A percentile compares a stretch with the other conserved stretches of the same genome.
These are phyloP conservation scores for Hipparchia semele DNA, from an alignment of 2,888 invertebrate species.

Conservation along the genomic window DNA sequence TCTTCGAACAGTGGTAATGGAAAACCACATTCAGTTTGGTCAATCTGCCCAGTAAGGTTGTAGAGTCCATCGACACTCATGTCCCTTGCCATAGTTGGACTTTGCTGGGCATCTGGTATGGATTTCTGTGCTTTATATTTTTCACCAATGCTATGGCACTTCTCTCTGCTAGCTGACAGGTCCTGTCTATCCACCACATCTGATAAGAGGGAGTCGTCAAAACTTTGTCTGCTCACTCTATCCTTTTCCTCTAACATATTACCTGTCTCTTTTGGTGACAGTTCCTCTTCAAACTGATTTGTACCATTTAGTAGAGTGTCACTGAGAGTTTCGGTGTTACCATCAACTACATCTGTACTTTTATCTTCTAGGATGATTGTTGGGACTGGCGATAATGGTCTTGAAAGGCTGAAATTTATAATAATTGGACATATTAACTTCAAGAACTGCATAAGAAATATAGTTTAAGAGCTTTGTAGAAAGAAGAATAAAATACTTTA, in stretches of 20 bases:
- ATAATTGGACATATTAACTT: neutral
- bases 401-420: conserved; percentile 61
- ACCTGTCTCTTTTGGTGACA: conserved; percentile 71
- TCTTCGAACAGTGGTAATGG: conserved; percentile 94
- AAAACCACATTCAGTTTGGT: conserved; percentile 91
- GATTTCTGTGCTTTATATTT: conserved; percentile 73
- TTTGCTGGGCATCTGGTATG: conserved; percentile 70
- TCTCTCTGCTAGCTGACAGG: conserved; percentile 65
- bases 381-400: conserved; percentile 70
- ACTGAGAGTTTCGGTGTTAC: conserved; percentile 51
- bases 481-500: neutral
- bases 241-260: conserved; percentile 75
- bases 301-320: conserved; percentile 62
- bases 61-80: conserved; percentile 85
- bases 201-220: conserved; percentile 66
- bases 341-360: conserved; percentile 50
- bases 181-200: conserved; percentile 70
- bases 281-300: conserved; percentile 58
- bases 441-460: neutral
- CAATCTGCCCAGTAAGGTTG: conserved; percentile 86
- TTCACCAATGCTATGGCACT: conserved; percentile 78
- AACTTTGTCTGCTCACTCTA: conserved; percentile 71
- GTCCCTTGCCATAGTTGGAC: conserved; percentile 86
- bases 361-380: conserved; percentile 35
- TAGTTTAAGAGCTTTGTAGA: neutral